Evolutionary conservation across 2,888 invertebrate species (phyloP).

Genomic region (Platycnemis pennipes): DNA sequence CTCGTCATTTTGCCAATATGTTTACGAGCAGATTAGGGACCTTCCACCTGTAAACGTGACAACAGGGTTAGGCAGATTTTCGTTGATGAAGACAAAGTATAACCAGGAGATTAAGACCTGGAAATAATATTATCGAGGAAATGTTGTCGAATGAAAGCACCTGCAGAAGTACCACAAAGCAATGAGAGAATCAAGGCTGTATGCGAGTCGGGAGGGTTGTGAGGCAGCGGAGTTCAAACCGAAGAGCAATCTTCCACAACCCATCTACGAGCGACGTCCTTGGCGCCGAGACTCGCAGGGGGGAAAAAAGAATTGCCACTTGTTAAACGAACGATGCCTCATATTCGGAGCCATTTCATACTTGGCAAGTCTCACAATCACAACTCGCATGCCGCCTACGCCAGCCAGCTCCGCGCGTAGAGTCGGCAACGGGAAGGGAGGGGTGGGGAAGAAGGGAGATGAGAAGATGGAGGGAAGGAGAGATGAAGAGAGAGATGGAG

Average conservation of each 20-base stretch:
- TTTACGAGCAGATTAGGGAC: no score
- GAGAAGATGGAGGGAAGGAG: neutral
- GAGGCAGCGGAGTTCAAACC: neutral
- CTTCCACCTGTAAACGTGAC: no score
- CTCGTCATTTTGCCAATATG: no score
- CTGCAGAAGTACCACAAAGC: no score
- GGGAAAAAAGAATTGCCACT: neutral
- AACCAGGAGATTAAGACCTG: no score
- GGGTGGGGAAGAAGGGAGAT: neutral
- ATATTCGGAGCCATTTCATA: conserved; percentile 51
- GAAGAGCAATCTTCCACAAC: neutral
- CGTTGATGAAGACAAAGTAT: no score
- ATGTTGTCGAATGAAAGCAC: no score
- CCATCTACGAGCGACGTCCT: neutral
- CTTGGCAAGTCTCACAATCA: conserved; percentile 52
- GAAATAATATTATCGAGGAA: no score
- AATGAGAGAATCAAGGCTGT: no score
- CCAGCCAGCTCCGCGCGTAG: conserved; percentile 23
- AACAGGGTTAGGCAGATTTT: no score
- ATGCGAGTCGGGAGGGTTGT: no score
- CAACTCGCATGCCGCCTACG: neutral
- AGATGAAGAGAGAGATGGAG: neutral
- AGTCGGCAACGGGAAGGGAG: conserved; percentile 27
- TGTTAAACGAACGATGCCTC: conserved; percentile 3
- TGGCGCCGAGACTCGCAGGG: neutral